Evolutionary conservation across 2,797 vertebrate species (phyloP), one percentile per base, ranked within the genome.

Genomic region (Pipistrellus nathusii): DNA sequence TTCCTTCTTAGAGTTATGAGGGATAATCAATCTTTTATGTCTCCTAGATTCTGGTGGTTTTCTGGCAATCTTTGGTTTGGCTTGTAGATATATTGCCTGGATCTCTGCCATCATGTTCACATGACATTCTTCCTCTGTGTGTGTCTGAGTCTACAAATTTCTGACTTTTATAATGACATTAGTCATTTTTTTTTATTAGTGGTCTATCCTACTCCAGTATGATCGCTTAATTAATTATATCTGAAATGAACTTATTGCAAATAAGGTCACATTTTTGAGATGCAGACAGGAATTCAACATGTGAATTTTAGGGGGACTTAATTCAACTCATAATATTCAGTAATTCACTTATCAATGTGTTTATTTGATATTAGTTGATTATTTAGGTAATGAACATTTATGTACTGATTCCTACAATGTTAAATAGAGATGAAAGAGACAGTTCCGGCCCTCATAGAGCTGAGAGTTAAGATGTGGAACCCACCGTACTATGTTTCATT

Each of bases 251-350:
- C 72, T n/a, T 59, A 17, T 59, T 68, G n/a, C 76, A 87, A 80
- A 90, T 66, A 51, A 46, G 8, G 15, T 87, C 59, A 82, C 41
- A 75, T 86, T 41, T 48, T 91, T 86, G 59, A 68, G 88, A 32
- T 81, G 73, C 10, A 48, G 25, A 14, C 9, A 18, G 57, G 57
- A 82, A 51, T 87, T 91, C 41, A 12, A 44, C 12, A 41, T 59
- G 35, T 10, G 15, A n/a, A 86, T 9, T n/a, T 75, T 73, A 32
- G 48, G 18, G 25, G 18, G n/a, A 9, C n/a, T 38, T 57, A 44
- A 27, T 75, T 68, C 32, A 59, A 76, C 59, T 44, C 21, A 30
- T 21, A 41, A 15, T 53, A 48, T 66, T 59, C 38, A 32, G 38
- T 69, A 82, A 76, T 69, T 86, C 57, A 72, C 25, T 27, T 82